These are phyloP conservation scores for Apantesis nais DNA, from an alignment of 2,888 invertebrate species.

Conservation along the genomic window DNA sequence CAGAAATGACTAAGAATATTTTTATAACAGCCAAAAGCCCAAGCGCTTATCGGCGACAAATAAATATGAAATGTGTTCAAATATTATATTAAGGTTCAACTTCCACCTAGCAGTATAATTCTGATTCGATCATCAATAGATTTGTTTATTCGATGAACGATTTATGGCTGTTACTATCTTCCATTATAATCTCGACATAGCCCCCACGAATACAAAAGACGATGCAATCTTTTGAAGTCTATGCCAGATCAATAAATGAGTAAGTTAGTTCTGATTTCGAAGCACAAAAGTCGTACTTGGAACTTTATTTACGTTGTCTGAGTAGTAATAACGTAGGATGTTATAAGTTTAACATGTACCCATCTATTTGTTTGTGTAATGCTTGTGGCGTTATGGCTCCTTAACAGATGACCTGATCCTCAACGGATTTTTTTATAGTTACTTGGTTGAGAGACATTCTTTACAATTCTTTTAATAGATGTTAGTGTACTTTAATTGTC, in stretches of 20 bases:
- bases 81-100: background rate
- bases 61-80: background rate
- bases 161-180: background rate
- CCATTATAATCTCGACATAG: background rate
- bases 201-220: background rate
- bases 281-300: background rate
- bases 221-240: background rate
- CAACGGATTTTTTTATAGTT: too few relatives aligned
- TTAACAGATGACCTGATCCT: too few relatives aligned
- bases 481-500: too few relatives aligned
- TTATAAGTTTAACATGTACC: too few relatives aligned
- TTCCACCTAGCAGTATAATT: background rate
- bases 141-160: conserved; percentile 1
- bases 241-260: background rate
- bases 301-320: background rate
- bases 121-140: background rate
- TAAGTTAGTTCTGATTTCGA: background rate
- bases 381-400: too few relatives aligned
- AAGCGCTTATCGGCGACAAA: background rate
- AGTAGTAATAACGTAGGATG: too few relatives aligned
- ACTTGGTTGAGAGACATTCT: too few relatives aligned
- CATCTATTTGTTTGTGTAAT: too few relatives aligned
- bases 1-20: background rate
- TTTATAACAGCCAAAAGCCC: background rate
- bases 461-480: too few relatives aligned